A percentile compares a stretch with the other conserved stretches of the same genome.
phyloP scores from a whole-genome alignment of 2,797 vertebrate genomes.

The Spea hammondii region DNA sequence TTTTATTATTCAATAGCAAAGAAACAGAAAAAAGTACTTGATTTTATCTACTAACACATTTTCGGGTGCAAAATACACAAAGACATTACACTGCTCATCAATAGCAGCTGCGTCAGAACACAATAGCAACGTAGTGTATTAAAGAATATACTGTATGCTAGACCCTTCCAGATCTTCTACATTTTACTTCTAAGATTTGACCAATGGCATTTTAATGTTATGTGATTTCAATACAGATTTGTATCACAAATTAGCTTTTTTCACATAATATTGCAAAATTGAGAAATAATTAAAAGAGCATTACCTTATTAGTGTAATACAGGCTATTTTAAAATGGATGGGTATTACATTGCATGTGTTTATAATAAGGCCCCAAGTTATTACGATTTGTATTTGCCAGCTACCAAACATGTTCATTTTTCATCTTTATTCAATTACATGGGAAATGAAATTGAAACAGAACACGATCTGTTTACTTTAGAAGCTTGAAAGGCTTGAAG shows the following conservation, averaged over 20 bases:
- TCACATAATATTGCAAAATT: background rate
- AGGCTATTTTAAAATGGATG: slow-evolving; percentile 10
- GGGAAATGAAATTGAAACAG: slow-evolving; percentile 37
- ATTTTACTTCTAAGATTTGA: too few species aligned
- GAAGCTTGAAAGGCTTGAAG: slow-evolving; percentile 18
- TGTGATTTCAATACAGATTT: background rate
- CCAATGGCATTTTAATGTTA: background rate
- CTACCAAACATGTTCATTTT: slow-evolving; percentile 37
- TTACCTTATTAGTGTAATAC: slow-evolving; percentile 19
- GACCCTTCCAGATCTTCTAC: too few species aligned
- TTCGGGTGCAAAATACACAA: too few species aligned
- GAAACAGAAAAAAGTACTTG: too few species aligned
- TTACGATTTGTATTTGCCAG: slow-evolving; percentile 27
- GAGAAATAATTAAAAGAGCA: slow-evolving; percentile 2
- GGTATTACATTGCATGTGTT: slow-evolving; percentile 19
- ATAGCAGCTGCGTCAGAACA: too few species aligned
- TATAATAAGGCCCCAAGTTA: slow-evolving; percentile 21
- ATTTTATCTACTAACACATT: too few species aligned
- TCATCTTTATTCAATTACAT: slow-evolving; percentile 42
- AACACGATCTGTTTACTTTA: slow-evolving; percentile 7
- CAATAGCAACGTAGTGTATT: too few species aligned
- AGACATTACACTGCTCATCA: too few species aligned
- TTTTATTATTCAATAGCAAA: too few species aligned
- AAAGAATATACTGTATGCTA: too few species aligned
- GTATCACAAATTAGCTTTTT: background rate